Base-by-base conservation (phyloP, 2,113 vertebrate species). In the Menidia beryllina region DNA sequence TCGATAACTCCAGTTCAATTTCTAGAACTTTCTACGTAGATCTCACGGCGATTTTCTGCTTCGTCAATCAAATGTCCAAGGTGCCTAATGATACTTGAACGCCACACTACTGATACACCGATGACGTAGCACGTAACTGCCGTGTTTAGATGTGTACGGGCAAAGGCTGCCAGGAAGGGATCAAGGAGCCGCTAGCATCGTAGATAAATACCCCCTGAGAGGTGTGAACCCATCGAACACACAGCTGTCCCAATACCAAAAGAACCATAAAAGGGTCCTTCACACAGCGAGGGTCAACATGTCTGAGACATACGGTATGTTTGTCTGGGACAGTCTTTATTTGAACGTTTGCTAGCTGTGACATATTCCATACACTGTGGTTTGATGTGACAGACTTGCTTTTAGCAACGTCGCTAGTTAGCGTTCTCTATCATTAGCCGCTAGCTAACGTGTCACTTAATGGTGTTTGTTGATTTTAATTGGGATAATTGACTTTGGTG, bases 281-380 rank as follows among this genome's bases (percentile, higher is more conserved):
- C 72, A 62, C 9, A 59, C 77, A 64, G 72, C 66, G 83, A 86
- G 80, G 83, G 83, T 74, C 89, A 85, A 88, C 91, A 94, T 94
- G 94, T 94, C 94, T 70, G 94, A 94, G 91, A 94, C 94, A 66
- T 94, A 94, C 92, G 94, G 94, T 94, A 93, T 23, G 89, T 88
- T 56, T 65, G 10, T 47, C 24, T 3, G 45, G 7, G 30, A 27
- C 19, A 51, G 62, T n/a, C 8, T 36, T 38, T 56, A 19, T 60
- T 59, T 72, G 67, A 21, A 60, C 36, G 45, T 52, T 45, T 50
- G 69, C 54, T 70, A 76, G 54, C 68, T 38, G 45, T 30, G 52
- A 39, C 20, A 41, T 48, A 47, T 7, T 39, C 56, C n/a, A 50
- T 19, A 45, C 27, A 58, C 74, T 48, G 26, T 20, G 45, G 3